Evolutionary conservation across 2,113 vertebrate species (phyloP), one percentile per base, ranked within the genome.

Genomic region (Phrynosoma platyrhinos): DNA sequence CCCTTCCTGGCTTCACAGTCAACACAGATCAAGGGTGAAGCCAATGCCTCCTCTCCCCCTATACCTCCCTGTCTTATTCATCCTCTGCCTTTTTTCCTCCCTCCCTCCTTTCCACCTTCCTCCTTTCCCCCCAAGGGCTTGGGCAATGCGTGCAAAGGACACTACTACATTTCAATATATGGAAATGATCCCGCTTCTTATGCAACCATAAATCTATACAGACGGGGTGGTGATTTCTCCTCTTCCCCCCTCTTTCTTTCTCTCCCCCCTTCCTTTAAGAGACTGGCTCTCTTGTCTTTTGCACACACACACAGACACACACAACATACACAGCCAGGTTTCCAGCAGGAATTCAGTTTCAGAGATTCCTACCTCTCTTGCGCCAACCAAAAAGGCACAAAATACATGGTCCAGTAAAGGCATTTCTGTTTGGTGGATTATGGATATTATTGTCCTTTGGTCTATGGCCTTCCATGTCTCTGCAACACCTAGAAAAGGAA

Each of bases 11-110:
- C 96, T 96, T 97, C 96, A 95, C 96, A 97, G 96, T 95, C 97
- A 97, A 98, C 97, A 98, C 97, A 97, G 98, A 98, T 98, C 98
- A 98, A 97, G 97, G 97, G 96, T 40, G 94, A 96, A 96, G 95
- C 86, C 93, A 97, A 96, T 95, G 90, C 93, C 95, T 95, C 94
- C 87, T 95, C 96, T 93, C 95, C 91, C 96, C 53, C 77, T 27
- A 27, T 30, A 12, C 89, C 72, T 83, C 87, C 88, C 10, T 91
- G 91, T 82, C 88, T 83, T 86, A 93, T 94, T 88, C 90, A 94
- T 94, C 92, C 94, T 95, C 93, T 62, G 58, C 94, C 94, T 88
- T 96, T 96, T 94, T 95, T 90, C 96, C 86, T 96, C 96, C 93
- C 95, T 90, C 96, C 64, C 25, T n/a, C 89, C 78, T 84, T 85